Base-by-base conservation (phyloP, 2,888 invertebrate species). In the Drosophila ustulata region DNA sequence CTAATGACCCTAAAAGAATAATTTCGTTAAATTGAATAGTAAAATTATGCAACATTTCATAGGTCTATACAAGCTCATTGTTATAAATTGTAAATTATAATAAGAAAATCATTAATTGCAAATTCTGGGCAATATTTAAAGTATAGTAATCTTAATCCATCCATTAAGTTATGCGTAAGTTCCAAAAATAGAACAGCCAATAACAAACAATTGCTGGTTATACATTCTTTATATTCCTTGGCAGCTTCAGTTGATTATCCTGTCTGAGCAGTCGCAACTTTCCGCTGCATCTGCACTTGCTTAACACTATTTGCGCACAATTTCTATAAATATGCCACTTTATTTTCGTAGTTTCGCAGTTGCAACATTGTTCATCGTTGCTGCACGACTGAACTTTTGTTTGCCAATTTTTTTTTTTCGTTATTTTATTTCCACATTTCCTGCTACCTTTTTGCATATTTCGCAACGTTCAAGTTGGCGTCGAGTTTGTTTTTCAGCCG, bases 261-360 rank as follows among this genome's bases (percentile, higher is more conserved):
- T 26, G 34, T 9, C 34, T 5, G 2, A n/a, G 18, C 53, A 49
- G 18, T 51, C 28, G 7, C 23, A 45, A 51, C 28, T 51, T 63
- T 49, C 11, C 11, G 13, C 50, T 30, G 9, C 23, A 25, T 30
- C 30, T 53, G 41, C 49, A 28, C 13, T 41, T 61, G 18, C 11
- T 45, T 45, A 61, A 61, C 26, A 26, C 34, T 25, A 46, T 53
- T 46, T 62, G 23, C 13, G 8, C n/a, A 30, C 46, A 47, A 47
- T 47, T 34, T 47, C 39, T 47, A 23, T 23, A 47, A 56, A 26
- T 11, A 41, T 32, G 41, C 53, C 47, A 23, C 9, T 9, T n/a
- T 41, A 50, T 62, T 39, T 46, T 37, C 28, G 18, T 23, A 18
- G n/a, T 47, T 18, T 18, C 18, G 18, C 18, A 18, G 18, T 18